Percentiles rank a stretch among this genome's conserved stretches.
Evolutionary conservation across 2,888 invertebrate species (phyloP).

Genomic region (Thumatha senex): DNA sequence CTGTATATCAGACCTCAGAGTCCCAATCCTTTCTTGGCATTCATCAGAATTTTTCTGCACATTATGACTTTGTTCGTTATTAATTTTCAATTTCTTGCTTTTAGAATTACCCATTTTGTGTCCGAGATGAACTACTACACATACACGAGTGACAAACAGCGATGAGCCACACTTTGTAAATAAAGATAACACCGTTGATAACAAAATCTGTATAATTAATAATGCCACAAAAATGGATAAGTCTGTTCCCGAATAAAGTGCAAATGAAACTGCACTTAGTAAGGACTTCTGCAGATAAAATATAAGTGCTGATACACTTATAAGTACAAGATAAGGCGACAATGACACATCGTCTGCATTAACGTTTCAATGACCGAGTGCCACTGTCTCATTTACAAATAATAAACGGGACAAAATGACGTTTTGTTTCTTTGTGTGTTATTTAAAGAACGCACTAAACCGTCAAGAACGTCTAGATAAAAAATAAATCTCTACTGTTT

Average conservation of each 20-base stretch:
- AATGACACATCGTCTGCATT: slow-evolving; percentile 72
- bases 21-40: slow-evolving; percentile 59
- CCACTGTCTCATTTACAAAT: slow-evolving; percentile 37
- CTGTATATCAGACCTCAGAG: slow-evolving; percentile 60
- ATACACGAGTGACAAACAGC: slow-evolving; percentile 35
- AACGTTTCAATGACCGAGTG: slow-evolving; percentile 59
- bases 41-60: slow-evolving; percentile 50
- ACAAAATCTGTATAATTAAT: slow-evolving; percentile 53
- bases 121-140: slow-evolving; percentile 39
- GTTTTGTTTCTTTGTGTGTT: slow-evolving; percentile 9
- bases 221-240: slow-evolving; percentile 50
- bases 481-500: not conserved
- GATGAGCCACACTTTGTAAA: slow-evolving; percentile 27
- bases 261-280: slow-evolving; percentile 64
- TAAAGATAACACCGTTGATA: slow-evolving; percentile 47
- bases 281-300: slow-evolving; percentile 56
- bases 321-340: slow-evolving; percentile 67
- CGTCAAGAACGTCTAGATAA: not conserved
- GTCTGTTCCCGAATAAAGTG: slow-evolving; percentile 55
- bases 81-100: slow-evolving; percentile 74
- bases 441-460: not conserved
- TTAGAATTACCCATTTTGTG: slow-evolving; percentile 73
- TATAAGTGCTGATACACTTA: slow-evolving; percentile 54
- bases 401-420: slow-evolving; percentile 22
- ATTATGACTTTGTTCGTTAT: slow-evolving; percentile 50